These are phyloP conservation scores for Eulimnadia texana DNA, from an alignment of 1,140 invertebrate genomes.

Conservation along the genomic window DNA sequence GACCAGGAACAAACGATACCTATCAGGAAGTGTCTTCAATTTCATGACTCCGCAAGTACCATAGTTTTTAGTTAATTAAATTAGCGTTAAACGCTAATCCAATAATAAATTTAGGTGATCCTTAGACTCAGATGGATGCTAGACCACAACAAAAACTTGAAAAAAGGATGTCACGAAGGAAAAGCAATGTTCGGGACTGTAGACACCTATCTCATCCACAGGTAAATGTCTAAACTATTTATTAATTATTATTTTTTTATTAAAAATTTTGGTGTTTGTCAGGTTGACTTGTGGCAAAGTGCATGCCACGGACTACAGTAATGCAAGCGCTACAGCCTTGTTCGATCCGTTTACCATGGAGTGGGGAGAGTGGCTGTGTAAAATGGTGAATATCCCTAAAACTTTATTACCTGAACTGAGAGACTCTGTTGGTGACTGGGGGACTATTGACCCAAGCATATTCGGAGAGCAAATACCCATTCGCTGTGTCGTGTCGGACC, in stretches of 20 bases:
- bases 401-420: constrained; percentile 64
- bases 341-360: constrained; percentile 79
- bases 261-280: constrained; percentile 1
- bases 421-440: constrained; percentile 60
- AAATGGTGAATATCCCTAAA: constrained; percentile 51
- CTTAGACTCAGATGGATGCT: constrained; percentile 61
- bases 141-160: constrained; percentile 49
- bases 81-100: too few species aligned
- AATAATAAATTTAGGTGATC: constrained; percentile 47
- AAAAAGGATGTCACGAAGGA: constrained; percentile 40
- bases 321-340: constrained; percentile 76
- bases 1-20: constrained; percentile 58
- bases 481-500: constrained; percentile 47
- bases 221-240: constrained; percentile 31
- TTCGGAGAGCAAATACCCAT: constrained; percentile 47
- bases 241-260: constrained; percentile 7
- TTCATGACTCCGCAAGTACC: constrained; percentile 65
- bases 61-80: too few species aligned
- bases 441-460: constrained; percentile 16
- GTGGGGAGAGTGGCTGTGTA: constrained; percentile 57
- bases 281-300: constrained; percentile 35
- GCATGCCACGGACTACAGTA: constrained; percentile 74
- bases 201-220: constrained; percentile 84
- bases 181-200: constrained; percentile 74
- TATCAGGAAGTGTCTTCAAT: constrained; percentile 60